These are phyloP conservation scores for Chrysomallon squamiferum DNA, from an alignment of 1,140 invertebrate genomes.

Conservation along the genomic window DNA sequence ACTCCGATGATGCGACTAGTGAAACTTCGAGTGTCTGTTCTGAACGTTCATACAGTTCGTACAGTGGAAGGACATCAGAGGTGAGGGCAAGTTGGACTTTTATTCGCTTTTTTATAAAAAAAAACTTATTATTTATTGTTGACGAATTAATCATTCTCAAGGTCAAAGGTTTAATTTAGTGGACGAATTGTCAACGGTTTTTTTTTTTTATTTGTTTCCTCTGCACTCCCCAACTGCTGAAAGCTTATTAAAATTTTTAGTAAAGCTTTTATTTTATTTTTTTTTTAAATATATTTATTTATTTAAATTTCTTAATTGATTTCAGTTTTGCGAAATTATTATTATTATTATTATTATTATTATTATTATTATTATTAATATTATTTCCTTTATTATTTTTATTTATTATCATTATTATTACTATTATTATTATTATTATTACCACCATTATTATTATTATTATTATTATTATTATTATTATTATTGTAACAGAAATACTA, in stretches of 20 bases:
- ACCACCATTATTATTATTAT: no score
- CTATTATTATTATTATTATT: background rate
- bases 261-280: no score
- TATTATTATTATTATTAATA: background rate
- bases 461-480: no score
- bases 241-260: no score
- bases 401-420: background rate
- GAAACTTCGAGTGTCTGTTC: slow-evolving; percentile 95
- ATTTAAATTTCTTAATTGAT: background rate
- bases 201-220: no score
- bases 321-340: background rate
- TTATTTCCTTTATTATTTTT: background rate
- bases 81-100: slow-evolving; percentile 67
- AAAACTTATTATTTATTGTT: background rate
- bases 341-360: background rate
- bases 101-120: background rate
- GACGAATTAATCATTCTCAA: background rate
- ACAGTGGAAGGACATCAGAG: slow-evolving; percentile 75
- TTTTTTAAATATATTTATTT: background rate
- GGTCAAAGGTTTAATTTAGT: background rate
- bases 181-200: no score
- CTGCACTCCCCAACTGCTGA: no score
- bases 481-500: no score
- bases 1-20: slow-evolving; percentile 80
- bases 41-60: slow-evolving; percentile 87